phyloP scores from a whole-genome alignment of 2,888 invertebrate genomes.

The Leptopilina myrica region DNA sequence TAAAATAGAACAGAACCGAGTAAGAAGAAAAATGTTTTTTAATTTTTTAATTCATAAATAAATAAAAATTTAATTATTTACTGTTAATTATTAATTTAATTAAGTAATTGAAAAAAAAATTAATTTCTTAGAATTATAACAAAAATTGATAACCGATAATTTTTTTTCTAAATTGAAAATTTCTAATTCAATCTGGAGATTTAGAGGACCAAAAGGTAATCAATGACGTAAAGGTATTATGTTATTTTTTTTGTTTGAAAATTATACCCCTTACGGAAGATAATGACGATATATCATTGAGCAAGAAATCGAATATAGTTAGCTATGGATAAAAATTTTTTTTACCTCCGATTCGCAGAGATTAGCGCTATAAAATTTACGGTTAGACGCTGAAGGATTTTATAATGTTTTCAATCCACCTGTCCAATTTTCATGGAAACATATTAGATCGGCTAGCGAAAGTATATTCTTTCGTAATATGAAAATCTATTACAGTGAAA shows the following conservation, averaged over 20 bases:
- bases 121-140: no score
- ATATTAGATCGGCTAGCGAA: constrained; percentile 31
- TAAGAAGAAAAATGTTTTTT: no score
- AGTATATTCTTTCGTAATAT: constrained; percentile 34
- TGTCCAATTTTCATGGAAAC: constrained; percentile 15
- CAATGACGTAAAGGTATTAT: neutral
- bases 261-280: neutral
- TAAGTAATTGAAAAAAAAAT: no score
- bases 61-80: no score
- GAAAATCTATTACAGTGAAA: constrained; percentile 18
- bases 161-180: no score
- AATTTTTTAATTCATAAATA: no score
- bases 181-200: no score
- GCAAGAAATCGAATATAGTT: constrained; percentile 9
- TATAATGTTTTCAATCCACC: constrained; percentile 13
- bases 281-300: neutral
- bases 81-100: no score
- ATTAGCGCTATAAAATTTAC: constrained; percentile 1
- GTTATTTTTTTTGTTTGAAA: neutral
- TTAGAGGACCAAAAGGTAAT: neutral
- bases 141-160: no score
- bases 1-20: no score
- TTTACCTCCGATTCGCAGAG: neutral
- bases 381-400: neutral
- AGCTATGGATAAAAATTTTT: neutral